A percentile compares a stretch with the other conserved stretches of the same genome.
phyloP scores from a whole-genome alignment of 2,888 invertebrate species.

The Diabrotica balteata region DNA sequence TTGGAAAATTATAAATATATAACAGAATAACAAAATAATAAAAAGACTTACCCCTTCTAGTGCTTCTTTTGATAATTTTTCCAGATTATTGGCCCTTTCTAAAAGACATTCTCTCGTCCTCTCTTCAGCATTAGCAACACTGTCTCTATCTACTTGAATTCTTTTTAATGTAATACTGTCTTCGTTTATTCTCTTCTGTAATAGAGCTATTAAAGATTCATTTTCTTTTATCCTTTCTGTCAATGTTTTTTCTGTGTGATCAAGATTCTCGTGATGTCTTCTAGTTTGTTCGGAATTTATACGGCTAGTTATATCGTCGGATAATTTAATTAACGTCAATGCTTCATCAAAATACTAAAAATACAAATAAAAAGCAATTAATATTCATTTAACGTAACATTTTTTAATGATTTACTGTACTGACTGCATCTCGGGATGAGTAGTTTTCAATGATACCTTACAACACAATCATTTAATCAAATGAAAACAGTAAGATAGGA shows the following conservation, averaged over 20 bases:
- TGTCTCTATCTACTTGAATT: constrained; percentile 15
- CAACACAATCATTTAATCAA: too few relatives aligned
- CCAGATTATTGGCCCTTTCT: constrained; percentile 12
- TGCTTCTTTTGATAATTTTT: constrained; percentile 18
- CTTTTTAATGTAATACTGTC: constrained; percentile 15
- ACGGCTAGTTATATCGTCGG: constrained; percentile 3
- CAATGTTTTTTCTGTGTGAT: neutral
- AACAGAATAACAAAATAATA: constrained; percentile 5
- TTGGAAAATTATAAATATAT: too few relatives aligned
- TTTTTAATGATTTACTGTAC: too few relatives aligned
- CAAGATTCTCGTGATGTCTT: constrained; percentile 4
- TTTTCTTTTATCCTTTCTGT: constrained; percentile 12
- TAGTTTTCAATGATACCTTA: too few relatives aligned
- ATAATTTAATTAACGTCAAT: constrained; percentile 8
- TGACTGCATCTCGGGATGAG: too few relatives aligned
- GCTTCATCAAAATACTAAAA: constrained; percentile 23
- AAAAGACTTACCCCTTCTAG: constrained; percentile 23
- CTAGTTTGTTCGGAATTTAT: constrained; percentile 10
- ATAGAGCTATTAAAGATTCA: constrained; percentile 14
- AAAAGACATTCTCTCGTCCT: neutral
- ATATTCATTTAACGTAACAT: neutral
- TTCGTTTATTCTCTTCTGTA: constrained; percentile 23
- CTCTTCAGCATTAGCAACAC: constrained; percentile 9
- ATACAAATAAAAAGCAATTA: neutral
- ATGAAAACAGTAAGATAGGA: too few relatives aligned